A percentile compares a stretch with the other conserved stretches of the same genome.
Conservation (phyloP, 2,113 vertebrate genomes). For the Heterocephalus glaber region DNA sequence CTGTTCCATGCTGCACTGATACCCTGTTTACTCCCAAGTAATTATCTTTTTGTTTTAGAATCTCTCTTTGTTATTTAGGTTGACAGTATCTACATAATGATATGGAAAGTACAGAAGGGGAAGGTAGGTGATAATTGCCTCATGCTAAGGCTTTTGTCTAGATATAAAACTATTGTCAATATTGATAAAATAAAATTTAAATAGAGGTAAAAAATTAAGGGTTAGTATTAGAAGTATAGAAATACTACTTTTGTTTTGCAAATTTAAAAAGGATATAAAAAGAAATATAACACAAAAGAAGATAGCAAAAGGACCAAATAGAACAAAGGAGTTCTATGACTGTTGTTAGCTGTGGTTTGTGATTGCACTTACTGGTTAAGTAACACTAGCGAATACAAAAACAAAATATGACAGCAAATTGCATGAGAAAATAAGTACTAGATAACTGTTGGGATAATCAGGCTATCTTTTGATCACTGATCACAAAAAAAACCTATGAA, state of each 20-base stretch:
- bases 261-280: neutral
- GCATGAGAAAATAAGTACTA: neutral
- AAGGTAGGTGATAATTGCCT: too few species aligned
- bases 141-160: neutral
- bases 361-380: neutral
- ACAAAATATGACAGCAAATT: neutral
- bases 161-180: neutral
- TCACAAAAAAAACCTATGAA: neutral
- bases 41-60: neutral
- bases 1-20: neutral
- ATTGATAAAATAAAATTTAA: neutral
- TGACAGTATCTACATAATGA: neutral
- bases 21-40: neutral
- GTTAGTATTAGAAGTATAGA: neutral
- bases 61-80: neutral
- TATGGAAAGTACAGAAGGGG: neutral
- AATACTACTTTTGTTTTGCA: neutral
- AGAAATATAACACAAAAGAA: neutral
- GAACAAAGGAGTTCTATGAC: neutral
- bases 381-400: neutral
- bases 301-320: neutral
- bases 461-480: neutral
- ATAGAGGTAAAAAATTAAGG: neutral
- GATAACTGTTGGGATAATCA: neutral
- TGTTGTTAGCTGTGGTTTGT: neutral